Base-by-base conservation (phyloP, 2,797 vertebrate genomes). In the Lophius americanus region DNA sequence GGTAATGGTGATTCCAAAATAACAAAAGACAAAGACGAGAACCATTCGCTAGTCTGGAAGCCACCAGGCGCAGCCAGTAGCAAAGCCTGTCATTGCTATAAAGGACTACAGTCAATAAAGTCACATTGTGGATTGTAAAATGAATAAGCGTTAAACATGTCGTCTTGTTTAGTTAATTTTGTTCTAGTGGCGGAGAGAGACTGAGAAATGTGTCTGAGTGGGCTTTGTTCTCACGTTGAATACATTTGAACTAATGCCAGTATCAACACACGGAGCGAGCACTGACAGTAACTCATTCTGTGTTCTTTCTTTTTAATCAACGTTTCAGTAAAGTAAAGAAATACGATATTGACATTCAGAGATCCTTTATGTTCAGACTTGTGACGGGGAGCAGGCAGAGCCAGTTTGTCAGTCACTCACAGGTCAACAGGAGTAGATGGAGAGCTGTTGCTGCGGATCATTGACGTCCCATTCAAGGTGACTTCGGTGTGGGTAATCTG, bases 381-480 rank as follows among this genome's bases (percentile, higher is more conserved):
- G 49, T 47, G 64, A 60, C n/a, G 3, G 8, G 39, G 32, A 57
- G 51, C 38, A 3, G 41, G 56, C 60, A 46, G 11, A 68, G 56
- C 66, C 69, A 2, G 56, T 53, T 68, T 47, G 46, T 70, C 49
- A 41, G 63, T 61, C 64, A 32, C 60, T 56, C 72, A 64, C 77
- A 70, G 82, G 76, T 87, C 83, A 74, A 59, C 79, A 70, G 70
- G 63, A 85, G 70, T 56, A 78, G 75, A 87, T 60, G 64, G 70
- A 62, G 81, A 64, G 75, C 54, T 85, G 83, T 88, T 76, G 85
- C 77, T 75, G 82, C 51, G 60, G 80, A 81, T 83, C 75, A 75
- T 60, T 60, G 73, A 63, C 62, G 6, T 67, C 79, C 84, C 66
- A 83, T 84, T 87, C 79, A 88, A 91, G 90, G 91, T 91, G 88